Conservation (phyloP, 2,888 invertebrate genomes). For the Pristionchus mayeri region DNA sequence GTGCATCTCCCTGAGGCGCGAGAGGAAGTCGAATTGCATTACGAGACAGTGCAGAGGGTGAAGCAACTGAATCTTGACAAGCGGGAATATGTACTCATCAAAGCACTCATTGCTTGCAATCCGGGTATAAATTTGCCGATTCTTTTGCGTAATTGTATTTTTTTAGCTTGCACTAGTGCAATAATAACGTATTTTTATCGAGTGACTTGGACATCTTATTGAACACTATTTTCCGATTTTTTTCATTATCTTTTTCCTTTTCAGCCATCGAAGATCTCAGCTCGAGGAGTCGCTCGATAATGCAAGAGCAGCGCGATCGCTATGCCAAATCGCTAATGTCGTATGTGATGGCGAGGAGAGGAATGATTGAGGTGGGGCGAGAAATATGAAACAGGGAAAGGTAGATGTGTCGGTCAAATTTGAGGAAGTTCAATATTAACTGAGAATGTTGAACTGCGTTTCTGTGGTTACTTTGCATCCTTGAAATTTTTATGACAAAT, state of each 20-base stretch:
- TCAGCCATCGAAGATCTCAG: background rate
- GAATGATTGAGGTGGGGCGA: background rate
- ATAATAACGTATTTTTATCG: no score
- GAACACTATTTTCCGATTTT: no score
- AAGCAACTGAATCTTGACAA: constrained; percentile 1
- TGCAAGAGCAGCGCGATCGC: constrained; percentile 5
- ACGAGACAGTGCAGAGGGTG: background rate
- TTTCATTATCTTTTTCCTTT: background rate
- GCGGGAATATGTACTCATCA: constrained; percentile 7
- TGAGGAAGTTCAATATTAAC: no score
- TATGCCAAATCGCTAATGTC: constrained; percentile 5
- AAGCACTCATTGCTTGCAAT: constrained; percentile 5
- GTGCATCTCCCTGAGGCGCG: background rate
- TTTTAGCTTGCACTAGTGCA: no score
- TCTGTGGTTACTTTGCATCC: no score
- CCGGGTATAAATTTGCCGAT: no score
- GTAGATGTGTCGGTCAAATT: no score
- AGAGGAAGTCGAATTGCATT: background rate
- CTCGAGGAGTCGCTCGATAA: background rate
- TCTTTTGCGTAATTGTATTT: no score
- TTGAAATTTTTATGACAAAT: no score
- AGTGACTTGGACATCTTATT: no score
- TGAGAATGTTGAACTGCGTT: no score
- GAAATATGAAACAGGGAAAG: no score
- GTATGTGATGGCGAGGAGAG: constrained; percentile 1